phyloP scores from a whole-genome alignment of 2,113 vertebrate genomes.

The Suricata suricatta region DNA sequence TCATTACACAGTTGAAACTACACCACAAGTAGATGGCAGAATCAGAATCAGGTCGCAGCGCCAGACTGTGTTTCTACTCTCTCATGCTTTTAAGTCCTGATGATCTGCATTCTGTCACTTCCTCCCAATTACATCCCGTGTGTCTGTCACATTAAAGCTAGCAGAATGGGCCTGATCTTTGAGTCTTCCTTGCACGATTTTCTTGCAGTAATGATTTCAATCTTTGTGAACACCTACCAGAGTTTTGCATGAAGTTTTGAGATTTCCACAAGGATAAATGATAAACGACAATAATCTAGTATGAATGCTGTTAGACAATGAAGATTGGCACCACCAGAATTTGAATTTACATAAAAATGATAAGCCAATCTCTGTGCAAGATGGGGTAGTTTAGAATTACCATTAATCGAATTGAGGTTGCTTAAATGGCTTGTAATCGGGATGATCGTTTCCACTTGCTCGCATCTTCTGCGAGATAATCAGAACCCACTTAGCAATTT shows the following conservation, averaged over 20 bases:
- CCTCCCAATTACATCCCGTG: not conserved
- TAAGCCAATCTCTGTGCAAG: constrained; percentile 74
- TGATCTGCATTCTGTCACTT: not conserved
- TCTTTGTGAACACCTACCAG: not conserved
- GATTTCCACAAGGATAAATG: constrained; percentile 72
- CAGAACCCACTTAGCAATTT: constrained; percentile 57
- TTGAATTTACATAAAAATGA: constrained; percentile 83
- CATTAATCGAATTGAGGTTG: constrained; percentile 79
- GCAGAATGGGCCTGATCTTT: not conserved
- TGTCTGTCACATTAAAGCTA: not conserved
- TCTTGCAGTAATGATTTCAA: not conserved
- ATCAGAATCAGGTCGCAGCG: not conserved
- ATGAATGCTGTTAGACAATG: constrained; percentile 80
- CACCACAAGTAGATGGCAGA: not conserved
- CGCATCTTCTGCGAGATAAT: constrained; percentile 65
- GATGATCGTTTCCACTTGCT: constrained; percentile 75
- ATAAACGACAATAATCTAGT: constrained; percentile 78
- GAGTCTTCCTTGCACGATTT: not conserved
- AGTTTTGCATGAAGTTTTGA: constrained; percentile 62
- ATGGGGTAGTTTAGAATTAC: constrained; percentile 73
- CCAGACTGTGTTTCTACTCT: not conserved
- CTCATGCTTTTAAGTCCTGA: not conserved
- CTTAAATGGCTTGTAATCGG: constrained; percentile 77
- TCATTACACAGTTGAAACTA: not conserved
- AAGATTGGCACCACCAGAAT: constrained; percentile 68